Base-by-base conservation (phyloP, 1,140 invertebrate genomes). In the Grapholita molesta region DNA sequence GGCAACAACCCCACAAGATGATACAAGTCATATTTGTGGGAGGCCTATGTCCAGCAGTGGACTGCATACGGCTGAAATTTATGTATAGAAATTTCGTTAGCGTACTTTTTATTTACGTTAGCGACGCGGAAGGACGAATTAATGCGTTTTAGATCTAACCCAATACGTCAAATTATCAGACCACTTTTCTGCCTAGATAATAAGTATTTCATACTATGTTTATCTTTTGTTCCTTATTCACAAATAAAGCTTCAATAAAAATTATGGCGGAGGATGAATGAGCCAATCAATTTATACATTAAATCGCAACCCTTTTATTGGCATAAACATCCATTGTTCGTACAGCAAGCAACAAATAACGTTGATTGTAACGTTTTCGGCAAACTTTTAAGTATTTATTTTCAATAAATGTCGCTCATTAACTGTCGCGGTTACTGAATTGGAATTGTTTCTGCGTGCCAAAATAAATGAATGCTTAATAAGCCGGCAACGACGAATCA, bases 291-390 rank as follows among this genome's bases (percentile, higher is more conserved):
- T 64, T 30, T 38, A 23, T 21, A 12, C 64, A 65, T 65, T 65
- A 65, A 65, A 33, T 35, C 64, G 12, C 18, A 38, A 21, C 64
- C 15, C 33, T 32, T 65, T 65, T 24, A 65, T 33, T 33, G 64
- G 30, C 18, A 32, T 11, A 65, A 38, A n/a, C 12, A 57, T n/a
- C 33, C 32, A 32, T 23, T 65, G 30, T 38, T 38, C n/a, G 53
- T 57, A 57, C 53, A 23, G 21, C 55, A 15, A 28, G 55, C 24
- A 12, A 28, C 55, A 30, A 28, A 28, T 28, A 30, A 28, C 25
- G 55, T 15, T 61, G 24, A 61, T 61, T 61, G 55, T 61, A 61
- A 61, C 24, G 55, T 28, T 61, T 61, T 61, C 25, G 25, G 64
- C 64, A 35, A 24, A 35, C 64, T 65, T 24, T 48, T 15, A 35